Evolutionary conservation across 1,140 invertebrate genomes (phyloP).

Genomic region (Microplitis mediator): DNA sequence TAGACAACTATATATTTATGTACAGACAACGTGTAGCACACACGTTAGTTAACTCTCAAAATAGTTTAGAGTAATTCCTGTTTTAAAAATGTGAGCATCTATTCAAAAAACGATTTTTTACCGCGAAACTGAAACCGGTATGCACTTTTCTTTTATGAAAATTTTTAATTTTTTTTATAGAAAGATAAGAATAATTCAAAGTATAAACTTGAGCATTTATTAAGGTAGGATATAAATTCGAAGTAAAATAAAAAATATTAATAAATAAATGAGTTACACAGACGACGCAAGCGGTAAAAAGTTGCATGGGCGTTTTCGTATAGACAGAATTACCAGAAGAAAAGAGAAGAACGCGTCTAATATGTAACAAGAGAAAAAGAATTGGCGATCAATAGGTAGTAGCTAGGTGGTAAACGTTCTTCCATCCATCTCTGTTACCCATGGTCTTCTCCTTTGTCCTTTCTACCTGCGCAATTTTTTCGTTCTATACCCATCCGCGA

Average conservation of each 20-base stretch:
- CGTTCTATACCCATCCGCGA: slow-evolving; percentile 25
- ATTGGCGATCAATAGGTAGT: slow-evolving; percentile 64
- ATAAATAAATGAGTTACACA: slow-evolving; percentile 16
- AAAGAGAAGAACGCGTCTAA: slow-evolving; percentile 57
- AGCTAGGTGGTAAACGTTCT: slow-evolving; percentile 60
- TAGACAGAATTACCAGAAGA: slow-evolving; percentile 32
- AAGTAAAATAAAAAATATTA: slow-evolving; percentile 29
- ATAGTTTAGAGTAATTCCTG: too few species aligned
- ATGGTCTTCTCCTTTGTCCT: slow-evolving; percentile 44
- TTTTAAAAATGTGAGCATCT: too few species aligned
- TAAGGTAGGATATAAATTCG: slow-evolving; percentile 17
- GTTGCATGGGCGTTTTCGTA: slow-evolving; percentile 30
- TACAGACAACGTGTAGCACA: too few species aligned
- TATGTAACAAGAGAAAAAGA: slow-evolving; percentile 65
- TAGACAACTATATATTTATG: too few species aligned
- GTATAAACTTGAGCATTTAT: background rate
- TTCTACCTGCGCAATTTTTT: slow-evolving; percentile 43
- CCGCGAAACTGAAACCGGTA: too few species aligned
- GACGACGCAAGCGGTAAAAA: slow-evolving; percentile 13
- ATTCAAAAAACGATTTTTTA: too few species aligned
- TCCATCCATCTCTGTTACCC: slow-evolving; percentile 53
- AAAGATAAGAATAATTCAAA: background rate
- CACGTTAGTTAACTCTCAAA: too few species aligned
- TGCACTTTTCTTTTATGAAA: too few species aligned
- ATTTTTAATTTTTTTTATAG: too few species aligned